Conservation (phyloP, 2,113 vertebrate species). For the Balaeniceps rex region DNA sequence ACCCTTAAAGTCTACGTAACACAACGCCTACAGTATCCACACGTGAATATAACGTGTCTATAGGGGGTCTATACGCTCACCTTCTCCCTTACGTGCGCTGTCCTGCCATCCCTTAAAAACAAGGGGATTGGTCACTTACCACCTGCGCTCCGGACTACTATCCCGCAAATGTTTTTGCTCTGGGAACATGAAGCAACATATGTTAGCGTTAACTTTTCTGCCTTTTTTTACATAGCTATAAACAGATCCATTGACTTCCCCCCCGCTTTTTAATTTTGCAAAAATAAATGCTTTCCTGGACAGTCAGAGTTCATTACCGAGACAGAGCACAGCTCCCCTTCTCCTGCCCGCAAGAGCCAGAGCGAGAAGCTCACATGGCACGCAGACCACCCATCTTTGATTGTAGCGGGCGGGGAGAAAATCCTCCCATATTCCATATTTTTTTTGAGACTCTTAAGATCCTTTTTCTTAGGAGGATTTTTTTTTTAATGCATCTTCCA, state of each 20-base stretch:
- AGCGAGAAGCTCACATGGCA: not conserved
- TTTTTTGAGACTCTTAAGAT: not conserved
- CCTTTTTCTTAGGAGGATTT: not conserved
- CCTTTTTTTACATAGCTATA: slow-evolving; percentile 3
- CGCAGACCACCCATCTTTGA: not conserved
- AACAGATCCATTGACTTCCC: not conserved
- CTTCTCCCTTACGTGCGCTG: not conserved
- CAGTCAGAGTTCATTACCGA: slow-evolving; percentile 60
- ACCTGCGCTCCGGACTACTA: not conserved
- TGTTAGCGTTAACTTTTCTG: slow-evolving; percentile 19
- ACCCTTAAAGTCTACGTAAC: not conserved
- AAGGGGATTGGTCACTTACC: not conserved
- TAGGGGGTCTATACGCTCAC: not conserved
- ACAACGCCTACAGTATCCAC: not conserved
- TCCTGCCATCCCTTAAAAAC: not conserved
- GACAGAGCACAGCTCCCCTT: slow-evolving; percentile 28
- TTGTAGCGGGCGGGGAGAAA: not conserved
- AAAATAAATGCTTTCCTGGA: slow-evolving; percentile 61
- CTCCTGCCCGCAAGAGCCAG: not conserved
- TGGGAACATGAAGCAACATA: not conserved
- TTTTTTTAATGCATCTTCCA: not conserved
- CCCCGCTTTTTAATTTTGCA: slow-evolving; percentile 18
- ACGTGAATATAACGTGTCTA: accelerated
- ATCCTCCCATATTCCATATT: not conserved
- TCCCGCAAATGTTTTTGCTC: not conserved